Conservation (phyloP, 2,113 vertebrate species). For the Brachyhypopomus gauderio region DNA sequence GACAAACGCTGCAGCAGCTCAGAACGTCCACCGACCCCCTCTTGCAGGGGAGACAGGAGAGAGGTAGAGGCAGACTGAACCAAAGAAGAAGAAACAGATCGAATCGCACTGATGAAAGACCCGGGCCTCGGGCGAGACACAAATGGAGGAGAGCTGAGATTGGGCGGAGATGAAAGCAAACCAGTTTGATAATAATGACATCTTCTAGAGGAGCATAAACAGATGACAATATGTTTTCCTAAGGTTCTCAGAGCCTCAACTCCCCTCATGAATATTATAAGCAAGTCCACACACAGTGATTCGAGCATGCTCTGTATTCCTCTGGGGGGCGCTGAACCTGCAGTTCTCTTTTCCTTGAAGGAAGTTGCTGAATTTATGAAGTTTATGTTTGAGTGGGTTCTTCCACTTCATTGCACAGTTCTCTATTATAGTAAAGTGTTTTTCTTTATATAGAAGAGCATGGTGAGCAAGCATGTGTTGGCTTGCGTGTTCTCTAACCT, state of each 20-base stretch:
- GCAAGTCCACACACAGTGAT: slow-evolving; percentile 27
- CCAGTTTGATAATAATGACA: slow-evolving; percentile 55
- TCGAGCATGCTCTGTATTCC: neutral
- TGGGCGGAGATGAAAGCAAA: slow-evolving; percentile 57
- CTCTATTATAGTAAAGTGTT: neutral
- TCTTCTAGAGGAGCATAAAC: slow-evolving; percentile 57
- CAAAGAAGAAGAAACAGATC: slow-evolving; percentile 50
- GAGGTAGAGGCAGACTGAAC: slow-evolving; percentile 32
- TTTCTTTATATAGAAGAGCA: neutral
- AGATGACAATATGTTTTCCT: slow-evolving; percentile 57
- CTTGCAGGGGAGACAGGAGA: slow-evolving; percentile 6
- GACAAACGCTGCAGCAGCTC: slow-evolving; percentile 5
- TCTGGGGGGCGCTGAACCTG: neutral
- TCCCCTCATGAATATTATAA: slow-evolving; percentile 46
- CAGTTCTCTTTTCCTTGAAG: neutral
- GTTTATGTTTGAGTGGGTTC: neutral
- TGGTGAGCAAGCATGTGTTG: neutral
- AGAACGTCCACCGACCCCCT: neutral
- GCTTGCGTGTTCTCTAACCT: neutral
- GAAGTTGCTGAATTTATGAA: neutral
- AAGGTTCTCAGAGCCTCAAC: slow-evolving; percentile 43
- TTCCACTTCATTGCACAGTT: slow-evolving; percentile 2
- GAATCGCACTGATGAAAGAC: slow-evolving; percentile 61
- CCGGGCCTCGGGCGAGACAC: slow-evolving; percentile 41
- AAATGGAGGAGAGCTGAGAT: slow-evolving; percentile 49